Evolutionary conservation across 2,113 vertebrate genomes (phyloP), one percentile per base, ranked within the genome.

Genomic region (Serilophus lunatus): DNA sequence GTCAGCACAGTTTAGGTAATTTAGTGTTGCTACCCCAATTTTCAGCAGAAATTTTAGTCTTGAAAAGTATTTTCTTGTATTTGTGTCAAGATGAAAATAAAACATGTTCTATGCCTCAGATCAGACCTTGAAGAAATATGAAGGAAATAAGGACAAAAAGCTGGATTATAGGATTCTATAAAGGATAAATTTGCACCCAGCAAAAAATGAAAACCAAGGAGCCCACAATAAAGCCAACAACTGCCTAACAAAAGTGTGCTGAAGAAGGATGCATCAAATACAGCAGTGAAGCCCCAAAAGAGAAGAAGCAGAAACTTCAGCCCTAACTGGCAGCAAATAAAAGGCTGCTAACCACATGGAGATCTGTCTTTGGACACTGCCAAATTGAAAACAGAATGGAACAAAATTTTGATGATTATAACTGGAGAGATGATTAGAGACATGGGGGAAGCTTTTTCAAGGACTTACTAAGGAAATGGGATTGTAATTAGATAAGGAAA

Each of bases 401-500:
- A 95, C 93, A 93, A 97, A 97, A 86, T 98, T 98, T 97, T 97
- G 88, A 96, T 98, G 96, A 97, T 98, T 97, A 95, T 78, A 95
- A 95, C 97, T 90, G 94, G 92, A 96, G 97, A 97, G 97, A 97
- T 97, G 97, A 98, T 98, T 98, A 97, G 97, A 96, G 95, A 96
- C 97, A 97, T 61, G 72, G 94, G 90, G 96, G 92, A 95, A 96
- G 97, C 93, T 97, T 97, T 96, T 97, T 97, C 95, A 97, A 97
- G 95, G 97, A 93, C 93, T 97, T 96, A 92, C 94, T 93, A 97
- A 96, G 97, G 96, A 98, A 98, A 98, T 97, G 82, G 93, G 82
- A 79, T 90, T 97, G 88, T 97, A 97, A 98, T 98, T 98, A 98
- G 97, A 96, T 97, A 94, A 93, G 94, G 97, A 97, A 98, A 96